phyloP scores from a whole-genome alignment of 1,140 invertebrate genomes.

The Agrilus planipennis region DNA sequence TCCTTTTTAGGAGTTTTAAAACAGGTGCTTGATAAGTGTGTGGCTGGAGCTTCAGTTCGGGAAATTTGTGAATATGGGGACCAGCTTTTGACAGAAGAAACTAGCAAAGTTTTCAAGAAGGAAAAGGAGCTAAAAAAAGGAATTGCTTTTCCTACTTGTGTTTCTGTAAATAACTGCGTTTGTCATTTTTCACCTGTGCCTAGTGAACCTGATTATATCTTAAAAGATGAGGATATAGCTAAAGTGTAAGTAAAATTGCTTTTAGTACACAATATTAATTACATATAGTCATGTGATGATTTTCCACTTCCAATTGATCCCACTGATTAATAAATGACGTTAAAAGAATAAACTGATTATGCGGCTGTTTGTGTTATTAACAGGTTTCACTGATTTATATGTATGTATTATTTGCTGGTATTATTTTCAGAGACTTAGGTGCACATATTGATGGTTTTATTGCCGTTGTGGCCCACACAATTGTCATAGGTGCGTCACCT shows the following conservation, averaged over 20 bases:
- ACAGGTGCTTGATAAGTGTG: slow-evolving; percentile 78
- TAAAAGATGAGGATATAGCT: slow-evolving; percentile 91
- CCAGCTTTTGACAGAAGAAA: slow-evolving; percentile 78
- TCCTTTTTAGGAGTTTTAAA: slow-evolving; percentile 70
- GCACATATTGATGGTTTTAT: slow-evolving; percentile 99
- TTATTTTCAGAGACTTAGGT: slow-evolving; percentile 76
- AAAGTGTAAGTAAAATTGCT: slow-evolving; percentile 73
- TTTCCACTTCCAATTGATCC: slow-evolving; percentile 26
- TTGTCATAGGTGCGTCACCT: slow-evolving; percentile 72
- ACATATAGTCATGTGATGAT: slow-evolving; percentile 6
- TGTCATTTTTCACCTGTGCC: slow-evolving; percentile 95
- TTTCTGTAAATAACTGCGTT: slow-evolving; percentile 98
- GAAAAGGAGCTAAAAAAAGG: slow-evolving; percentile 97
- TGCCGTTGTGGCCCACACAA: slow-evolving; percentile 92
- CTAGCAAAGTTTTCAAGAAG: slow-evolving; percentile 94
- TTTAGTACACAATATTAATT: background rate
- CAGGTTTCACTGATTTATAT: background rate
- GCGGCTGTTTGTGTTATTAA: too few species aligned
- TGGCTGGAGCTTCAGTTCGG: slow-evolving; percentile 74
- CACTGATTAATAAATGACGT: slow-evolving; percentile 12
- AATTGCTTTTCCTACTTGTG: slow-evolving; percentile 97
- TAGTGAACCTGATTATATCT: slow-evolving; percentile 76
- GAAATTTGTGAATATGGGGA: slow-evolving; percentile 92
- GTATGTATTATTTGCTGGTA: background rate
- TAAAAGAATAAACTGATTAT: background rate